Evolutionary conservation across 2,888 invertebrate species (phyloP).

Genomic region (Laothoe populi): DNA sequence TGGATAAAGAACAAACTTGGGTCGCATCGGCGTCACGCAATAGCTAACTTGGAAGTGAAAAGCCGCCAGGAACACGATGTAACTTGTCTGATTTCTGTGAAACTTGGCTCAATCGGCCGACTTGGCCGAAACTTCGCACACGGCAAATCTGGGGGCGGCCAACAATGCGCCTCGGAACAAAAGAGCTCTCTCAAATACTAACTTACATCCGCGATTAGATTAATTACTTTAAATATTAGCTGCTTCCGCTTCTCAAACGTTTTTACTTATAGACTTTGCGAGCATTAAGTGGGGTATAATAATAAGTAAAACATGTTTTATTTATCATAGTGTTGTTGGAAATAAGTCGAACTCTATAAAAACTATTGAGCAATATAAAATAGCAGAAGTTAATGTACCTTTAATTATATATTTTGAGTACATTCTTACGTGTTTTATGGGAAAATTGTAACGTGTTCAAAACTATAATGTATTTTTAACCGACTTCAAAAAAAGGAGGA

Average conservation of each 20-base stretch:
- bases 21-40: slow-evolving; percentile 73
- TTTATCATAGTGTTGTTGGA: too few relatives aligned
- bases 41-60: slow-evolving; percentile 68
- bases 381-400: background rate
- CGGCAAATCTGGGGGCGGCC: slow-evolving; percentile 64
- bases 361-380: background rate
- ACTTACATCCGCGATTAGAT: slow-evolving; percentile 56
- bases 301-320: background rate
- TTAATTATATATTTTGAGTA: background rate
- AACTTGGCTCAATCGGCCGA: slow-evolving; percentile 71
- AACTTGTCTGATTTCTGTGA: slow-evolving; percentile 71
- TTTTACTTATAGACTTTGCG: background rate
- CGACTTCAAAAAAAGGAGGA: too few relatives aligned
- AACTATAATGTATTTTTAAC: too few relatives aligned
- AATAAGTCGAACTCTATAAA: background rate
- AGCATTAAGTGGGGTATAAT: background rate
- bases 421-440: background rate
- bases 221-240: slow-evolving; percentile 43
- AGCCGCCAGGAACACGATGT: slow-evolving; percentile 72
- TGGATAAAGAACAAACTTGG: slow-evolving; percentile 71
- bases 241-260: background rate
- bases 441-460: background rate
- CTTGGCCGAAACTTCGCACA: slow-evolving; percentile 65
- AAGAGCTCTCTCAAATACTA: slow-evolving; percentile 63
- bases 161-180: slow-evolving; percentile 75